Evolutionary conservation across 2,888 invertebrate species (phyloP).

Genomic region (Coremacera marginata): DNA sequence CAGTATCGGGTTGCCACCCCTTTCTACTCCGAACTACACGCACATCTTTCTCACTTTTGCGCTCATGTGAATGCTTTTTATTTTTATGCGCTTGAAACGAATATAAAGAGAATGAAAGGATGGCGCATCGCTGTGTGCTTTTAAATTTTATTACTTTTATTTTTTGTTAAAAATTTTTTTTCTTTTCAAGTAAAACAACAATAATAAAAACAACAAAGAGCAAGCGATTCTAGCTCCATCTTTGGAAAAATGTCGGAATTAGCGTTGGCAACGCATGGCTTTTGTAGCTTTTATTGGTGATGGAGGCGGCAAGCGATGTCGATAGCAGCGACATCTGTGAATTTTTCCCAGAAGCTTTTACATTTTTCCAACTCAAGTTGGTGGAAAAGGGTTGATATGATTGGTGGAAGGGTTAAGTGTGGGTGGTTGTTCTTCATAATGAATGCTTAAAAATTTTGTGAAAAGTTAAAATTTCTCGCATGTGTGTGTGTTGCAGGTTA

Average conservation of each 20-base stretch:
- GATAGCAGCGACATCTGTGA: constrained; percentile 46
- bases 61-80: neutral
- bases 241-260: constrained; percentile 51
- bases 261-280: constrained; percentile 43
- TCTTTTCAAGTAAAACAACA: constrained; percentile 13
- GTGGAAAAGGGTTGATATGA: constrained; percentile 40
- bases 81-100: constrained; percentile 26
- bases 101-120: neutral
- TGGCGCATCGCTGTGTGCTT: constrained; percentile 3
- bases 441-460: neutral
- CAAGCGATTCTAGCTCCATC: constrained; percentile 55
- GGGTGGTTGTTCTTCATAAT: neutral
- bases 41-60: neutral
- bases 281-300: constrained; percentile 53
- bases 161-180: constrained; percentile 20
- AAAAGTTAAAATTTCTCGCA: neutral
- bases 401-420: constrained; percentile 36
- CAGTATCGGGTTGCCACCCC: neutral
- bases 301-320: constrained; percentile 22
- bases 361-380: neutral
- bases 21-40: neutral
- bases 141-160: constrained; percentile 26
- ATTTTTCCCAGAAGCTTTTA: constrained; percentile 48
- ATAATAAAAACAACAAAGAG: constrained; percentile 44
- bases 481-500: neutral